Evolutionary conservation across 2,797 vertebrate genomes (phyloP).

Genomic region (Serranus cabrilla): DNA sequence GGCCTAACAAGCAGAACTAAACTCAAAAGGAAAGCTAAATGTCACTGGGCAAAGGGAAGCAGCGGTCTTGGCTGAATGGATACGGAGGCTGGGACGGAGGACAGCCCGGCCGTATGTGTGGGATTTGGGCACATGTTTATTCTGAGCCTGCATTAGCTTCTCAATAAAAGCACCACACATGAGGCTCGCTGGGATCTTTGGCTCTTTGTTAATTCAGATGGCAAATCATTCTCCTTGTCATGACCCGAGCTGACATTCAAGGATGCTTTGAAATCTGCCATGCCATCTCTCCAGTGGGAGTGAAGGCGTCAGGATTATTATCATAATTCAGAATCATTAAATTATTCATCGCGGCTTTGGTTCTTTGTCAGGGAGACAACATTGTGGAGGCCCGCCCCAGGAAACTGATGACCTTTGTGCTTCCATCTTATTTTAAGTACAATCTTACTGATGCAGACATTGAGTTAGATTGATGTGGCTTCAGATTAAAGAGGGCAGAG

Average conservation of each 20-base stretch:
- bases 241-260: conserved; percentile 50
- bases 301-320: conserved; percentile 46
- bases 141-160: conserved; percentile 45
- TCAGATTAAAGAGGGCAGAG: conserved; percentile 21
- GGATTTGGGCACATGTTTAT: conserved; percentile 49
- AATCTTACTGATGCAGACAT: conserved; percentile 31
- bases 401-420: conserved; percentile 64
- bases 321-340: conserved; percentile 49
- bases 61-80: conserved; percentile 54
- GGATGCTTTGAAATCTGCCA: conserved; percentile 47
- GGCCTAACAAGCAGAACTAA: conserved; percentile 77
- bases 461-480: conserved; percentile 28
- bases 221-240: conserved; percentile 40
- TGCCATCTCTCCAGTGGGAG: conserved; percentile 37
- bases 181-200: conserved; percentile 40
- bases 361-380: conserved; percentile 50
- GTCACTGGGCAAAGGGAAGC: conserved; percentile 72
- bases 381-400: conserved; percentile 44
- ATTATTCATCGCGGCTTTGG: conserved; percentile 59
- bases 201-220: conserved; percentile 57
- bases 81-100: conserved; percentile 54
- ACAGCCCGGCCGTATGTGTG: conserved; percentile 38
- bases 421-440: conserved; percentile 39
- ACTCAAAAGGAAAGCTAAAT: conserved; percentile 75
- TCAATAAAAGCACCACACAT: conserved; percentile 43